Conservation (phyloP, 2,888 invertebrate species). For the Rhopalosiphum nymphaeae region DNA sequence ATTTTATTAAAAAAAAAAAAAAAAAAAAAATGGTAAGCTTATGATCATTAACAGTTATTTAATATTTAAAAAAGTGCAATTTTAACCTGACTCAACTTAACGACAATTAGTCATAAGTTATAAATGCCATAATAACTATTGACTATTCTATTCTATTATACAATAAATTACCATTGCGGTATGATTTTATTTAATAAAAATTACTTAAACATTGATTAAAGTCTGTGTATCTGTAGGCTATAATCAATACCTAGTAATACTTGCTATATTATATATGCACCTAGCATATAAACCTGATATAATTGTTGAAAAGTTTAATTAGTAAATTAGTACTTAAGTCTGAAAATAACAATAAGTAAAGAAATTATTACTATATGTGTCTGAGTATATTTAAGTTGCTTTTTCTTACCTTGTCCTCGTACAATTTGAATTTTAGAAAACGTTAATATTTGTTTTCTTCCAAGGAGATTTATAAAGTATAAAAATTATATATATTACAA, state of each 20-base stretch:
- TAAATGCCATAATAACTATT: not conserved
- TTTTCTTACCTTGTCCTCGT: not conserved
- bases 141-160: not conserved
- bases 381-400: not conserved
- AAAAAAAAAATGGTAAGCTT: not conserved
- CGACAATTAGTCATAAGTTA: not conserved
- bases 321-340: not conserved
- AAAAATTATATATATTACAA: not conserved
- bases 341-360: not conserved
- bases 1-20: not conserved
- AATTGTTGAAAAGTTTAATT: too few relatives aligned
- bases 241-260: too few relatives aligned
- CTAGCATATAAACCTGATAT: too few relatives aligned
- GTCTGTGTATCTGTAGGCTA: too few relatives aligned
- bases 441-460: not conserved
- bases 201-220: not conserved
- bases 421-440: not conserved
- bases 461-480: not conserved
- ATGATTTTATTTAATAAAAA: not conserved
- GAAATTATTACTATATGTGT: not conserved
- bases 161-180: not conserved
- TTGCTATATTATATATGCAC: too few relatives aligned
- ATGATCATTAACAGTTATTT: not conserved
- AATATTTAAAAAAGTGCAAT: not conserved
- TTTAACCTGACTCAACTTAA: not conserved